Evolutionary conservation across 2,888 invertebrate species (phyloP).

Genomic region (Platycheirus rosarum): DNA sequence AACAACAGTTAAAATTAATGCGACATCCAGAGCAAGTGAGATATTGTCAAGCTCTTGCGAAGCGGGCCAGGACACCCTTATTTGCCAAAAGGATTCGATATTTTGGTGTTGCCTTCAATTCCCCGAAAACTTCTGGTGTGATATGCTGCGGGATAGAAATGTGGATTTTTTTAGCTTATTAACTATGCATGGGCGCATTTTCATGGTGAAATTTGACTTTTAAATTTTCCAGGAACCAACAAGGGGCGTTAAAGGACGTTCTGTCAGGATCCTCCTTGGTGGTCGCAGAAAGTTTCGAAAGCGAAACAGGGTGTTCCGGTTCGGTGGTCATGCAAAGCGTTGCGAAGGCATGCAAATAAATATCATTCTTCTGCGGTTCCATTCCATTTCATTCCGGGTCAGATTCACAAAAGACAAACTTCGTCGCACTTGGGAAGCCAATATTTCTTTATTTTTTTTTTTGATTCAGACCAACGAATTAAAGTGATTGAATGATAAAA

Average conservation of each 20-base stretch:
- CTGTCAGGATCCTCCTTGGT: no score
- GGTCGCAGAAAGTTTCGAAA: conserved; percentile 4
- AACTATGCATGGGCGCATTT: conserved; percentile 70
- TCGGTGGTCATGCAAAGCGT: conserved; percentile 40
- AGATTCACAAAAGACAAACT: conserved; percentile 4
- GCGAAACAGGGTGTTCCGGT: conserved; percentile 57
- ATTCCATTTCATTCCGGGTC: neutral
- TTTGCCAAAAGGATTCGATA: conserved; percentile 14
- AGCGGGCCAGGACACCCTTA: conserved; percentile 23
- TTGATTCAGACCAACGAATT: conserved; percentile 41
- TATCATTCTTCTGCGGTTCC: conserved; percentile 7
- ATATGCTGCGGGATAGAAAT: conserved; percentile 50
- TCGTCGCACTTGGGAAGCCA: conserved; percentile 39
- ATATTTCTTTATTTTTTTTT: conserved; percentile 15
- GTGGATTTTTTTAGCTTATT: conserved; percentile 68
- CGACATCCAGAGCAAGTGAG: conserved; percentile 59
- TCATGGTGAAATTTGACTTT: conserved; percentile 72
- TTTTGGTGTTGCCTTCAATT: neutral
- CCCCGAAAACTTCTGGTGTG: conserved; percentile 41
- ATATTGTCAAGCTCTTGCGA: conserved; percentile 63
- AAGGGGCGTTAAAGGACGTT: conserved; percentile 12
- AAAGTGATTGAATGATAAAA: conserved; percentile 62
- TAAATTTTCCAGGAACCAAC: conserved; percentile 57
- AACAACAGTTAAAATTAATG: conserved; percentile 67
- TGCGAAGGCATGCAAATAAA: conserved; percentile 16